Base-by-base conservation (phyloP, 2,888 invertebrate species). In the Scaptomyza parva region DNA sequence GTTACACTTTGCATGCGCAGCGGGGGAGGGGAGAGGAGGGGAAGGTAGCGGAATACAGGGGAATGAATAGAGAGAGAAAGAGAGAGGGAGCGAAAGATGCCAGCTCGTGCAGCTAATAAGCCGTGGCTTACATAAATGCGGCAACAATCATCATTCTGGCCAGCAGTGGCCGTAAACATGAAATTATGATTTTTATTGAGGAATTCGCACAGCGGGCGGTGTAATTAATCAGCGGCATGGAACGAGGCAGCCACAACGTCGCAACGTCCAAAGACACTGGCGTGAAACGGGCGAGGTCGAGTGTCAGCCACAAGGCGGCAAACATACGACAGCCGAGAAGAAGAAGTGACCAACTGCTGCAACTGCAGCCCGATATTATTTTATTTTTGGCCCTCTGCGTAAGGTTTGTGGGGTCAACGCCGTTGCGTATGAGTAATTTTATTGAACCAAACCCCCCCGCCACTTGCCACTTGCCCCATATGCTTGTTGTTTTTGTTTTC, bases 151-250 rank as follows among this genome's bases (percentile, higher is more conserved):
- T 75, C 84, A 81, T 62, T 67, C 54, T 67, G 66, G 66, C 60
- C 58, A 67, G 47, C 64, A 63, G 54, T 59, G 71, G 77, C 80
- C 66, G 78, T 74, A 80, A 80, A 81, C 84, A 80, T 69, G 79
- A 85, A 82, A 83, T 84, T 84, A 84, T 84, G 84, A 86, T 75
- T 83, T 87, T 89, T 89, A 88, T 87, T 88, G 89, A 85, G 84
- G 84, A 89, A 89, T 88, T 89, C 74, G 86, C 89, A 78, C 89
- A 89, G 89, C 89, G 88, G 89, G 89, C 87, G 89, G 88, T 79
- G 85, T 86, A 85, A 89, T 89, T 89, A 89, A 89, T 89, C 89
- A 89, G 81, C 76, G 77, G 72, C 67, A 66, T 76, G 83, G 75
- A 71, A 76, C 68, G 59, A 68, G 61, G 80, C 72, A 37, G 52